These are phyloP conservation scores for Heloderma charlesbogerti DNA, from an alignment of 2,113 vertebrate genomes.

Conservation along the genomic window DNA sequence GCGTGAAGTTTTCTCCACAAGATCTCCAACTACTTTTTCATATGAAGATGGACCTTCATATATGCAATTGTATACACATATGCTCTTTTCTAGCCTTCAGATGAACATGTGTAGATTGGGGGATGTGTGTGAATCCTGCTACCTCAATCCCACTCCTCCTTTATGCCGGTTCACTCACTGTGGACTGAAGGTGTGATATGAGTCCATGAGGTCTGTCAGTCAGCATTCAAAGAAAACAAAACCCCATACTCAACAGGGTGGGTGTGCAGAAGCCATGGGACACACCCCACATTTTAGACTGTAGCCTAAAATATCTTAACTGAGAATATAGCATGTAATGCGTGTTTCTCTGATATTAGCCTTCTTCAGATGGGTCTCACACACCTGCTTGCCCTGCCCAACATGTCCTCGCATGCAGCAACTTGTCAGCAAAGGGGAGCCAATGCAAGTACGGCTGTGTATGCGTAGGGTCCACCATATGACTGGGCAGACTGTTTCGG, in stretches of 20 bases:
- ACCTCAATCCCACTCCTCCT: background rate
- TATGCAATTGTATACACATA: background rate
- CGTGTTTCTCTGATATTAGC: background rate
- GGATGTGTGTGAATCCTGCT: background rate
- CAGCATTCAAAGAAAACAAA: background rate
- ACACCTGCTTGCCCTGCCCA: background rate
- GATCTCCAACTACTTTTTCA: background rate
- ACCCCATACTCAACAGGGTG: background rate
- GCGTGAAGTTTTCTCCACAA: background rate
- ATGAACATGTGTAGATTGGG: background rate
- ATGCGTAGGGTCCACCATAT: background rate
- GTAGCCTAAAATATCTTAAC: background rate
- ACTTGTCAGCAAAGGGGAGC: background rate
- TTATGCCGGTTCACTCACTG: background rate
- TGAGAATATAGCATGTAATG: too few species aligned
- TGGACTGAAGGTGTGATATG: background rate
- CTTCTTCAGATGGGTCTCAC: background rate
- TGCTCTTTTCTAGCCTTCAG: background rate
- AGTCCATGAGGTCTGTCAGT: too few species aligned
- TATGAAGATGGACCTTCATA: background rate
- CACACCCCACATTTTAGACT: background rate
- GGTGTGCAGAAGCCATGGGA: background rate
- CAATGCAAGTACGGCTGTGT: background rate
- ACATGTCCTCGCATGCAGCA: background rate
- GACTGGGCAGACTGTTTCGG: background rate